phyloP scores from a whole-genome alignment of 2,888 invertebrate genomes.

The Seladonia tumulorum region DNA sequence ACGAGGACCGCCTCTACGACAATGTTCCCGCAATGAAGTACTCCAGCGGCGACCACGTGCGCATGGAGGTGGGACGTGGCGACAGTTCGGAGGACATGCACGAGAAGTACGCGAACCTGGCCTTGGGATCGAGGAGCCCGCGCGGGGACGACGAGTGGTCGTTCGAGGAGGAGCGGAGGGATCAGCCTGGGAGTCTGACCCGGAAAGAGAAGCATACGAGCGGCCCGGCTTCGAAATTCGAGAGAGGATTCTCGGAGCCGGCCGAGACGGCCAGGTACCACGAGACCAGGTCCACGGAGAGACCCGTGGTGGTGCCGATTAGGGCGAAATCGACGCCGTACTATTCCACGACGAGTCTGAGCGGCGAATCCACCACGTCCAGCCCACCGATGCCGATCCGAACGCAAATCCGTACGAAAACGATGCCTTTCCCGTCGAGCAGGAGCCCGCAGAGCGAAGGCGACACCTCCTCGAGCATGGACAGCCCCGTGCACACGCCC shows the following conservation, averaged over 20 bases:
- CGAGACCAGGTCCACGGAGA: conserved; percentile 85
- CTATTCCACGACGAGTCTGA: conserved; percentile 86
- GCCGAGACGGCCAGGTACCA: conserved; percentile 54
- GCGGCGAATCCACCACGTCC: conserved; percentile 86
- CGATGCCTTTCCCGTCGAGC: conserved; percentile 80
- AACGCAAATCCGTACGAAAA: conserved; percentile 82
- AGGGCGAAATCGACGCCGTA: conserved; percentile 81
- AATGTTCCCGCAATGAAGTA: conserved; percentile 83
- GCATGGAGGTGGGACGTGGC: conserved; percentile 78
- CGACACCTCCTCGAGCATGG: conserved; percentile 83
- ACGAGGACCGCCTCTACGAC: conserved; percentile 79
- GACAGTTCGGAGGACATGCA: conserved; percentile 83
- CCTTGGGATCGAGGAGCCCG: conserved; percentile 66
- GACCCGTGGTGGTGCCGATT: conserved; percentile 85
- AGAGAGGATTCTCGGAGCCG: conserved; percentile 76
- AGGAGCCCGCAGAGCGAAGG: conserved; percentile 83
- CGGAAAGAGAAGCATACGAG: conserved; percentile 24
- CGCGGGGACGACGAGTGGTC: conserved; percentile 80
- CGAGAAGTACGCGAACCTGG: conserved; percentile 78
- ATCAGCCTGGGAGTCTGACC: conserved; percentile 15
- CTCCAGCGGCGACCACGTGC: conserved; percentile 75
- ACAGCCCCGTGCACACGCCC: conserved; percentile 83
- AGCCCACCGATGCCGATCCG: conserved; percentile 82
- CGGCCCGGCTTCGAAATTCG: conserved; percentile 49
- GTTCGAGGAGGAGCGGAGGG: conserved; percentile 60